Percentiles rank a stretch among this genome's conserved stretches.
These are phyloP conservation scores for Heteromurus nitidus DNA, from an alignment of 2,888 invertebrate genomes.

Conservation along the genomic window DNA sequence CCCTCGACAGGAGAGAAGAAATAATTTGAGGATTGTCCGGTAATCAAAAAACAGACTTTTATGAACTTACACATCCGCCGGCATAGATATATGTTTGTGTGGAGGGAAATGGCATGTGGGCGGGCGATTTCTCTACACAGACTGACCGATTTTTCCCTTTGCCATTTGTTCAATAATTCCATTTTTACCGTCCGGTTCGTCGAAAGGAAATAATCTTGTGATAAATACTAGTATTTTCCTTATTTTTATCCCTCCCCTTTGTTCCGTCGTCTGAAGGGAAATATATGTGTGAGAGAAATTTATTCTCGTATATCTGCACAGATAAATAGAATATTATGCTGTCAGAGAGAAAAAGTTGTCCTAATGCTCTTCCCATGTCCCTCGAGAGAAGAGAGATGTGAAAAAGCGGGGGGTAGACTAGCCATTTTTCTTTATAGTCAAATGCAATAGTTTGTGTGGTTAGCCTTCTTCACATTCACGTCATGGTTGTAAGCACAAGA, in stretches of 20 bases:
- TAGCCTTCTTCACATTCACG: no score
- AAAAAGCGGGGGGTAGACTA: constrained; percentile 34
- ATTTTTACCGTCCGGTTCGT: neutral
- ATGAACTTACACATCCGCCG: neutral
- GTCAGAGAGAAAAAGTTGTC: constrained; percentile 53
- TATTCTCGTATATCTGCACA: constrained; percentile 13
- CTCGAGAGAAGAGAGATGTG: constrained; percentile 17
- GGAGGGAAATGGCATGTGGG: neutral
- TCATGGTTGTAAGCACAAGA: no score
- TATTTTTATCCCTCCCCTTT: neutral
- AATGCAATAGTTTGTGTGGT: neutral
- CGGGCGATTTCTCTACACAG: neutral
- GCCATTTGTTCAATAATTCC: neutral
- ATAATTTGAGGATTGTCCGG: constrained; percentile 51
- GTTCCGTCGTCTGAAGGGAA: neutral
- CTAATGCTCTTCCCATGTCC: constrained; percentile 21
- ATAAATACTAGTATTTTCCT: neutral
- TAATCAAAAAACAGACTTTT: constrained; percentile 44
- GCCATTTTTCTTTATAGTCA: constrained; percentile 51
- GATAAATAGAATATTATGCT: constrained; percentile 61
- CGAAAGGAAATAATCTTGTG: constrained; percentile 1
- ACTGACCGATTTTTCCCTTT: constrained; percentile 5
- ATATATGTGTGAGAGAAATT: constrained; percentile 20
- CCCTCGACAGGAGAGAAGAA: constrained; percentile 18
- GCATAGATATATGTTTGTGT: neutral